phyloP scores from a whole-genome alignment of 1,140 invertebrate genomes.

The Drosophila punjabiensis region DNA sequence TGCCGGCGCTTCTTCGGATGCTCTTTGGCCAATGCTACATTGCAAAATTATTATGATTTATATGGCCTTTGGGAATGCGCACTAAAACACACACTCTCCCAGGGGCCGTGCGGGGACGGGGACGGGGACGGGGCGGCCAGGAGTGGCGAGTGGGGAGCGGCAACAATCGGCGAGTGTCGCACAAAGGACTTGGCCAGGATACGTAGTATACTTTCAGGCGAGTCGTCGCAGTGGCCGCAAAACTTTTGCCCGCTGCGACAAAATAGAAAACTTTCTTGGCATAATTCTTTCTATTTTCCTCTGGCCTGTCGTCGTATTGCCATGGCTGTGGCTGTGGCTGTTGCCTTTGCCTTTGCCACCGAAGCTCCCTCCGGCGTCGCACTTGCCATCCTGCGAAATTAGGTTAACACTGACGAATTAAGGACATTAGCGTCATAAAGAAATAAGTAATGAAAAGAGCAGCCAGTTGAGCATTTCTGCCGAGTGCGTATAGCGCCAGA shows the following conservation, averaged over 20 bases:
- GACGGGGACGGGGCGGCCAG: slow-evolving; percentile 4
- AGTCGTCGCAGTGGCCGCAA: slow-evolving; percentile 78
- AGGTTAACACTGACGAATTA: slow-evolving; percentile 84
- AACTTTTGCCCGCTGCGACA: slow-evolving; percentile 82
- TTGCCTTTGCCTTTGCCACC: slow-evolving; percentile 21
- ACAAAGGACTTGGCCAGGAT: slow-evolving; percentile 73
- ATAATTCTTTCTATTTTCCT: slow-evolving; percentile 82
- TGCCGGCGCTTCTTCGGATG: slow-evolving; percentile 62
- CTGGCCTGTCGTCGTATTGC: slow-evolving; percentile 58
- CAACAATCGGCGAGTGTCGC: slow-evolving; percentile 56
- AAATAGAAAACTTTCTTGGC: slow-evolving; percentile 83
- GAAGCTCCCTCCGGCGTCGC: slow-evolving; percentile 53
- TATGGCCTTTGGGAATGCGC: slow-evolving; percentile 83
- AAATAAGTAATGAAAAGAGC: slow-evolving; percentile 81
- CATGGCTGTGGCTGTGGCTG: slow-evolving; percentile 36
- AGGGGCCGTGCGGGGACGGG: slow-evolving; percentile 3
- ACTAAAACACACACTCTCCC: slow-evolving; percentile 60
- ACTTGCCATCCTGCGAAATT: slow-evolving; percentile 68
- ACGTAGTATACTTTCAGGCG: slow-evolving; percentile 53
- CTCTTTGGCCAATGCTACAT: slow-evolving; percentile 80
- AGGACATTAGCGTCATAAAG: slow-evolving; percentile 84
- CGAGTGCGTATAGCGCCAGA: slow-evolving; percentile 66
- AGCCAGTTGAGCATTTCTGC: slow-evolving; percentile 68
- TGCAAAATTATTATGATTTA: slow-evolving; percentile 84
- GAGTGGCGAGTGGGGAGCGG: slow-evolving; percentile 20